Conservation (phyloP, 2,113 vertebrate genomes). For the Eublepharis macularius region DNA sequence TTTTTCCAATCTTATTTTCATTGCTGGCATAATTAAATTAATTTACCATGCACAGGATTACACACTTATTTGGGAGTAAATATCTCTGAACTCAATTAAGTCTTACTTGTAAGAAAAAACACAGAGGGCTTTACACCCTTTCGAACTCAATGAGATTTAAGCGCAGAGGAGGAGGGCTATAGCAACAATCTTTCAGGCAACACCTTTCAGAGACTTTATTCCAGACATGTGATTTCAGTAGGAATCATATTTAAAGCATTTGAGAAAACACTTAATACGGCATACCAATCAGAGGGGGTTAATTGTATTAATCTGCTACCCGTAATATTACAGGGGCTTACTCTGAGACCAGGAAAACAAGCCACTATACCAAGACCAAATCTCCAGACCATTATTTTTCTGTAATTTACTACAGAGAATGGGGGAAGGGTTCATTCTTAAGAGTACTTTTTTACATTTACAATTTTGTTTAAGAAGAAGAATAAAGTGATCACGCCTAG, state of each 20-base stretch:
- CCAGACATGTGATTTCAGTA: conserved; percentile 18
- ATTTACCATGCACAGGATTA: background rate
- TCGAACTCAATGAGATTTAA: background rate
- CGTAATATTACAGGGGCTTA: background rate
- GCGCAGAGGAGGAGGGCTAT: too few relatives aligned
- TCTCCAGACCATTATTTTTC: background rate
- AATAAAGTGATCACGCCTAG: background rate
- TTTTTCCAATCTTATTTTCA: background rate
- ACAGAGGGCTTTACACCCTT: background rate
- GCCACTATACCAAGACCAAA: background rate
- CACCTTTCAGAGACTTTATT: background rate
- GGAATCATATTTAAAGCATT: conserved; percentile 31
- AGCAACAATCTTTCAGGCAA: background rate
- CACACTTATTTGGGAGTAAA: background rate
- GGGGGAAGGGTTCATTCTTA: too few relatives aligned
- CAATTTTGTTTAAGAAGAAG: background rate
- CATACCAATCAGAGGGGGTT: too few relatives aligned
- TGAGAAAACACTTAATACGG: conserved; percentile 27
- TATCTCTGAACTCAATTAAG: background rate
- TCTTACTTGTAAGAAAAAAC: background rate
- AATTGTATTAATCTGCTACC: too few relatives aligned
- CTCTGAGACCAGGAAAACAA: background rate
- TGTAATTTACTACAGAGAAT: background rate
- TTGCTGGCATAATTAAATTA: too few relatives aligned
- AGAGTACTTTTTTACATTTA: background rate